Evolutionary conservation across 2,113 vertebrate genomes (phyloP).

Genomic region (Riparia riparia): DNA sequence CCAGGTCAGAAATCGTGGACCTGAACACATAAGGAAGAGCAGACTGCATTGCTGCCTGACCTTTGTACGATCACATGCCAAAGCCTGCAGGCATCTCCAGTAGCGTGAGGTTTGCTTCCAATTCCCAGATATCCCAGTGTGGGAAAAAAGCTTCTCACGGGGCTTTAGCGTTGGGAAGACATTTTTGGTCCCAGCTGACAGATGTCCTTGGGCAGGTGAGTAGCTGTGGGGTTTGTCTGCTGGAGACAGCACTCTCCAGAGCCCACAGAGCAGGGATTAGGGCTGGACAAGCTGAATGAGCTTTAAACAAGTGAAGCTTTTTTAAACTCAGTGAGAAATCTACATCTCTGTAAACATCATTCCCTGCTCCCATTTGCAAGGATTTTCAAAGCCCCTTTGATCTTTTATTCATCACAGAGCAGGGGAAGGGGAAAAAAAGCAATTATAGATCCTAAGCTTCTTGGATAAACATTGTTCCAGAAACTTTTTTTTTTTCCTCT

Average conservation of each 20-base stretch:
- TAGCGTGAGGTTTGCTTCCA: fast-evolving
- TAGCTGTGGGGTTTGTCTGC: background rate
- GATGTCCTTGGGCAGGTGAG: background rate
- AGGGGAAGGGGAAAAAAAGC: background rate
- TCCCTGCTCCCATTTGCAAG: background rate
- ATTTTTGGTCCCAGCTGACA: background rate
- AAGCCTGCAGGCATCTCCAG: background rate
- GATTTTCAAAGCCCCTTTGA: slow-evolving; percentile 24
- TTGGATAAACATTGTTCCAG: background rate
- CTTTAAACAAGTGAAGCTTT: background rate
- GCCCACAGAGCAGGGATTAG: background rate
- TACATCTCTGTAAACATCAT: background rate
- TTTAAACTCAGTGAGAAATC: background rate
- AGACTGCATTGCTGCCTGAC: background rate
- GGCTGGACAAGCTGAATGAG: background rate
- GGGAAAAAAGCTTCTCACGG: background rate
- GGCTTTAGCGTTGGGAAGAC: background rate
- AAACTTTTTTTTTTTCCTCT: background rate
- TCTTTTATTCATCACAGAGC: background rate
- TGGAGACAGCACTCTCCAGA: background rate
- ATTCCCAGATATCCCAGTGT: background rate
- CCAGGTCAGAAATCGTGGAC: background rate
- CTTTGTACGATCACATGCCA: background rate
- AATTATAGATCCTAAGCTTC: background rate
- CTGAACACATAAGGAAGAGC: fast-evolving